A percentile compares a stretch with the other conserved stretches of the same genome.
phyloP scores from a whole-genome alignment of 2,888 invertebrate species.

The Sepiola atlantica region DNA sequence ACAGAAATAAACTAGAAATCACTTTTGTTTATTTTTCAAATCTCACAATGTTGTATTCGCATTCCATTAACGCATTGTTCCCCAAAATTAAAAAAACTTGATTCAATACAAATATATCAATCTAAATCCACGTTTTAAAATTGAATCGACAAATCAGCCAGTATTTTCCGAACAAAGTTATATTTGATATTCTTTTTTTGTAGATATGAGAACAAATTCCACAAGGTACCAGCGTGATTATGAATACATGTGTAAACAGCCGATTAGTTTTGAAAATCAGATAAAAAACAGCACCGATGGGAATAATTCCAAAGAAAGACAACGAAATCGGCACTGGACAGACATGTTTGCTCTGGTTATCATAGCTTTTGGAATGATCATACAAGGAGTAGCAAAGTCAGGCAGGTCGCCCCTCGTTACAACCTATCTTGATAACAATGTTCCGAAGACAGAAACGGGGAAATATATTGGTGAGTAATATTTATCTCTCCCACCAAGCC shows the following conservation, averaged over 20 bases:
- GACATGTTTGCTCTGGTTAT: conserved; percentile 53
- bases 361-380: conserved; percentile 60
- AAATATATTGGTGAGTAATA: conserved; percentile 61
- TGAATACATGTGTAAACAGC: neutral
- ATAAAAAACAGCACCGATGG: neutral
- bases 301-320: neutral
- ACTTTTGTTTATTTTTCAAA: too few relatives aligned
- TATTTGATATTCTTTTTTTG: too few relatives aligned
- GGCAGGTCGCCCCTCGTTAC: conserved; percentile 60
- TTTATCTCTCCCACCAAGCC: neutral
- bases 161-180: too few relatives aligned
- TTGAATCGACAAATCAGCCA: too few relatives aligned
- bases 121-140: too few relatives aligned
- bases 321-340: neutral
- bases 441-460: conserved; percentile 62
- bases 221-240: neutral
- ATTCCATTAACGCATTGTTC: too few relatives aligned
- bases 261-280: neutral
- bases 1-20: too few relatives aligned
- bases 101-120: too few relatives aligned
- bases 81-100: too few relatives aligned
- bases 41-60: too few relatives aligned
- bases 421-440: conserved; percentile 67
- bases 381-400: conserved; percentile 66
- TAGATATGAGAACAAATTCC: neutral